phyloP scores from a whole-genome alignment of 2,888 invertebrate genomes.

The Agrotis clavis region DNA sequence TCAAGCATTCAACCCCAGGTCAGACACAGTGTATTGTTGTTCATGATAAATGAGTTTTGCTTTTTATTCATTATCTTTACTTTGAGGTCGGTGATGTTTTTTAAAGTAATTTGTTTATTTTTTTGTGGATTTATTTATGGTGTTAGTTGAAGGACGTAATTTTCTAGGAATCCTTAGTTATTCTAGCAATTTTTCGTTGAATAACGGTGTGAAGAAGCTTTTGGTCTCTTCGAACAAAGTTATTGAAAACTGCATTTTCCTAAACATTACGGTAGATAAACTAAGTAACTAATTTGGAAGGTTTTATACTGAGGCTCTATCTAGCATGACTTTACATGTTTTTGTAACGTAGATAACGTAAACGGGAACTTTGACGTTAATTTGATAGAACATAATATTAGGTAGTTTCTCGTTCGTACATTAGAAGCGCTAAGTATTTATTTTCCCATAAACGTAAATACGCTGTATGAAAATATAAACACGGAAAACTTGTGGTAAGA shows the following conservation, averaged over 20 bases:
- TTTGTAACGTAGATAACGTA: too few species aligned
- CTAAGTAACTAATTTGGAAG: not conserved
- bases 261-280: not conserved
- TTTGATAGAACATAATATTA: too few species aligned
- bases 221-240: not conserved
- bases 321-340: too few species aligned
- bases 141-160: not conserved
- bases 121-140: not conserved
- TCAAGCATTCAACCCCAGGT: constrained; percentile 76
- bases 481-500: too few species aligned
- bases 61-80: constrained; percentile 66
- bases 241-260: not conserved
- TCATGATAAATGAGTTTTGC: constrained; percentile 72
- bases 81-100: constrained; percentile 45
- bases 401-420: too few species aligned
- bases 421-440: too few species aligned
- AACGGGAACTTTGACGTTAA: too few species aligned
- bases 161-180: not conserved
- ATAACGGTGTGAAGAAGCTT: too few species aligned
- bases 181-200: too few species aligned
- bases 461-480: too few species aligned
- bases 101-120: constrained; percentile 7
- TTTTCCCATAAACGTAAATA: too few species aligned
- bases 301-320: not conserved
- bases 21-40: constrained; percentile 79